Base-by-base conservation (phyloP, 1,140 invertebrate species). In the Chionoecetes opilio region DNA sequence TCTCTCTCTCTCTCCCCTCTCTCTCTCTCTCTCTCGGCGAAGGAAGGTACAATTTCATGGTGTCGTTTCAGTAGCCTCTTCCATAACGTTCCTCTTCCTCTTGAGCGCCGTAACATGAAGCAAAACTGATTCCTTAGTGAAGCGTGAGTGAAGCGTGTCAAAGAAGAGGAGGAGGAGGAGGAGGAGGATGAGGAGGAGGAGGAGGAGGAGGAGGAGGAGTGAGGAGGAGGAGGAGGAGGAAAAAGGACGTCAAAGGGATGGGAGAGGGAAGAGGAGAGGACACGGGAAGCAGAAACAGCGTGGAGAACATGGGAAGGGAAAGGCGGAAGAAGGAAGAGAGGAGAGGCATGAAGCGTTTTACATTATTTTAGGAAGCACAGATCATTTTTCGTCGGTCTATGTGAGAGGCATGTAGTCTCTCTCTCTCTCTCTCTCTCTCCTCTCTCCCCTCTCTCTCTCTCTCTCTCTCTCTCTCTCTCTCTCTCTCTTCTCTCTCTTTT, bases 391-490 rank as follows among this genome's bases (percentile, higher is more conserved):
- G 9, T 2, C 11, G 11, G 9, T 53, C 21, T 9, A 0, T 53
- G 21, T 53, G 46, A 53, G 21, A 53, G 46, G 9, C 11, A 11
- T 17, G 46, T 53, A 14, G 21, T 41, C 38, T 41, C 38, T 41
- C 53, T 9, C 53, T 26, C 53, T 63, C 53, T 63, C 21, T 26
- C 53, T 63, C 53, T 26, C 21, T 26, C 53, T 63, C 53, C 17
- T 21, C 17, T 21, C 26, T 21, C 17, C 1, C n/a, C 46, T 53
- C 46, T 53, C 63, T n/a, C 63, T n/a, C 63, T n/a, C 63, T n/a
- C 63, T n/a, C 63, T n/a, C 63, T n/a, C 63, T n/a, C 63, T n/a
- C 63, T n/a, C 63, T n/a, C 63, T n/a, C 63, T n/a, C 63, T n/a
- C 63, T n/a, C 63, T n/a, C 63, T n/a, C 21, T 2, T 26, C 8